Conservation (phyloP, 1,140 invertebrate species). For the Drosophila saltans region DNA sequence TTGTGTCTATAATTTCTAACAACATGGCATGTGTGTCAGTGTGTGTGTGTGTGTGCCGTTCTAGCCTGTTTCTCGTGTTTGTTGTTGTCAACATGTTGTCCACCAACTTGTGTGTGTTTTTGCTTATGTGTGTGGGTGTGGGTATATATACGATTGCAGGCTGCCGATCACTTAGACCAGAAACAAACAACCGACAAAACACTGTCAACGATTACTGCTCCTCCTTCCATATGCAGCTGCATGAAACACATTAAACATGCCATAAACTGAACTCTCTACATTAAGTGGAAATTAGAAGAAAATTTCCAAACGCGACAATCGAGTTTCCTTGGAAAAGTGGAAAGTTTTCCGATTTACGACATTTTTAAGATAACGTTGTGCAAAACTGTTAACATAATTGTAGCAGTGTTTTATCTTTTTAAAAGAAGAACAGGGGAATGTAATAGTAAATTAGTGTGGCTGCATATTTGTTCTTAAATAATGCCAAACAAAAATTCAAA, state of each 20-base stretch:
- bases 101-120: conserved; percentile 38
- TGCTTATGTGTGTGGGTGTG: conserved; percentile 8
- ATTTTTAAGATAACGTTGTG: background rate
- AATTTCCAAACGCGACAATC: background rate
- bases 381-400: too few species aligned
- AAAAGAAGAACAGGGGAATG: too few species aligned
- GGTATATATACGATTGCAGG: conserved; percentile 24
- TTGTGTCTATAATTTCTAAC: conserved; percentile 32
- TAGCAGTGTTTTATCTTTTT: too few species aligned
- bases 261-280: conserved; percentile 46
- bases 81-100: conserved; percentile 76
- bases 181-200: conserved; percentile 42
- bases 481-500: background rate
- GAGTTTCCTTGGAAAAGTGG: conserved; percentile 7
- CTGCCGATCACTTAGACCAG: conserved; percentile 59
- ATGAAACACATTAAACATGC: conserved; percentile 70
- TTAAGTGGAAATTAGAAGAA: conserved; percentile 8
- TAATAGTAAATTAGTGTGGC: background rate
- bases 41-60: background rate
- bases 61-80: conserved; percentile 39
- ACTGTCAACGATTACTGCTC: conserved; percentile 47
- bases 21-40: conserved; percentile 22
- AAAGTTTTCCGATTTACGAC: background rate
- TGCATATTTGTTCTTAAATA: background rate
- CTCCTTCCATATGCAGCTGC: conserved; percentile 23